phyloP scores from a whole-genome alignment of 2,888 invertebrate genomes.

The Cosmia pyralina region DNA sequence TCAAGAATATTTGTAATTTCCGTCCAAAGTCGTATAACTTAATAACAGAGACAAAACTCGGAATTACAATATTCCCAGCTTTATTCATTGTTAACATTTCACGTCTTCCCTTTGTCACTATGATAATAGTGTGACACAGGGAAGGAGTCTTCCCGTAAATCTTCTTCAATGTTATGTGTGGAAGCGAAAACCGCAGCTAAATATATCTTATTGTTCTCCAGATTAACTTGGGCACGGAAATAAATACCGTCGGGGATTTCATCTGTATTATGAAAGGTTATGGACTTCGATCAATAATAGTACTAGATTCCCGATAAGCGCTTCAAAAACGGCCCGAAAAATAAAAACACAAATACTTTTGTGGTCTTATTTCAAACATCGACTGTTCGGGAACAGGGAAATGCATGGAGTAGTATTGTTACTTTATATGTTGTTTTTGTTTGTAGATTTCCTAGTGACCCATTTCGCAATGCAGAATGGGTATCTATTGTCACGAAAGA shows the following conservation, averaged over 20 bases:
- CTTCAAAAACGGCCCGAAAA: too few species aligned
- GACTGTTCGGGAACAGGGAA: too few species aligned
- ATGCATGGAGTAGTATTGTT: too few species aligned
- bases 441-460: too few species aligned
- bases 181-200: slow-evolving; percentile 53
- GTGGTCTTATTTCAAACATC: too few species aligned
- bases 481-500: too few species aligned
- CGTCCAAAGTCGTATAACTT: not conserved
- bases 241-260: slow-evolving; percentile 24
- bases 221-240: slow-evolving; percentile 52
- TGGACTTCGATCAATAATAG: too few species aligned
- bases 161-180: slow-evolving; percentile 58
- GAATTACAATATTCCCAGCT: slow-evolving; percentile 28
- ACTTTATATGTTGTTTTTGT: too few species aligned
- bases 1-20: slow-evolving; percentile 8
- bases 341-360: too few species aligned
- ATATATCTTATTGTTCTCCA: slow-evolving; percentile 59
- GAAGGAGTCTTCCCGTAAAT: slow-evolving; percentile 57
- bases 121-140: slow-evolving; percentile 59
- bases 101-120: slow-evolving; percentile 56
- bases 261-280: slow-evolving; percentile 1
- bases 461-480: too few species aligned
- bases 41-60: slow-evolving; percentile 12
- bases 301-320: too few species aligned
- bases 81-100: slow-evolving; percentile 52